Conservation (phyloP, 2,888 invertebrate species). For the Ectobius pallidus region DNA sequence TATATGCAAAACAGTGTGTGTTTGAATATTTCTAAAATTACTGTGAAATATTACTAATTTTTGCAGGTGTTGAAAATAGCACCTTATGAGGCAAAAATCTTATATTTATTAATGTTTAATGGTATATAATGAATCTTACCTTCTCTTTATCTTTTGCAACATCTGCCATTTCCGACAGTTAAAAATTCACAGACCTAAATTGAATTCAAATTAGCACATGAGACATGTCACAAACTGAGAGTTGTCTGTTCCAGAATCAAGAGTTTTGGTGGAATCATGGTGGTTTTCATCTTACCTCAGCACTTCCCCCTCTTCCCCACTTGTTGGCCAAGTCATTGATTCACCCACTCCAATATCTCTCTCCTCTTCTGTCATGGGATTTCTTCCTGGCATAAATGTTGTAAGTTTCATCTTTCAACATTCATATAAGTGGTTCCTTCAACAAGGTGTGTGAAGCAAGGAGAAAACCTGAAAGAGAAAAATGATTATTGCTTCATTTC, state of each 20-base stretch:
- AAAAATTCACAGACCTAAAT: no score
- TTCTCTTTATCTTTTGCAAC: no score
- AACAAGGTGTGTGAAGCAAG: background rate
- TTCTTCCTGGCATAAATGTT: background rate
- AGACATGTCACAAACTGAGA: no score
- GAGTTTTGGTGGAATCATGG: constrained; percentile 25
- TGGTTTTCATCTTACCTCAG: constrained; percentile 38
- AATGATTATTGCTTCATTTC: background rate
- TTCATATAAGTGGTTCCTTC: background rate
- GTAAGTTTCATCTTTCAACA: background rate
- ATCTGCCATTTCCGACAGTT: no score
- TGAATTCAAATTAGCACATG: no score
- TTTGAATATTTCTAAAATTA: no score
- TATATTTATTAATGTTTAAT: no score
- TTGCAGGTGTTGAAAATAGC: no score
- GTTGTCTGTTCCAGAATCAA: constrained; percentile 26
- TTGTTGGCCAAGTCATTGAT: constrained; percentile 3
- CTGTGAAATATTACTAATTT: no score
- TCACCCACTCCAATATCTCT: constrained; percentile 15
- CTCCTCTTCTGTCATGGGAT: background rate
- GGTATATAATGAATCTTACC: no score
- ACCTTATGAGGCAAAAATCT: no score
- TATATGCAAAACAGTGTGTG: no score
- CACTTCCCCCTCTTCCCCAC: constrained; percentile 12
- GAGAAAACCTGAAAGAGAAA: background rate